Percentiles rank a stretch among this genome's conserved stretches.
phyloP scores from a whole-genome alignment of 1,140 invertebrate genomes.

The Drosophila ananassae region DNA sequence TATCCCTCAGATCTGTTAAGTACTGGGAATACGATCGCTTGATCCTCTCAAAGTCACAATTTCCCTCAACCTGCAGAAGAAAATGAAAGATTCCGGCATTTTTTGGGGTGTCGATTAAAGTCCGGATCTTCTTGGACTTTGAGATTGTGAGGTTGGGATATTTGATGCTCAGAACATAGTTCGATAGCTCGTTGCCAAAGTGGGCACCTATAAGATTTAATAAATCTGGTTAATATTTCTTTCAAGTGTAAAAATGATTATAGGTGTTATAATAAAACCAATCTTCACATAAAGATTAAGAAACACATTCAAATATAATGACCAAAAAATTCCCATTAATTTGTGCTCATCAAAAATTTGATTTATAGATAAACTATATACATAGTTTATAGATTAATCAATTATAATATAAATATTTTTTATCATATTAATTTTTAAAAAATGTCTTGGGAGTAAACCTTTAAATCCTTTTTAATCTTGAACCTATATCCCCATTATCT shows the following conservation, averaged over 20 bases:
- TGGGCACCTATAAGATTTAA: conserved; percentile 61
- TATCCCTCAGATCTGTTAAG: conserved; percentile 86
- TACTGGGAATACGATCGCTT: conserved; percentile 84
- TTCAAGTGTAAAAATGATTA: neutral
- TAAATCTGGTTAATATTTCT: neutral
- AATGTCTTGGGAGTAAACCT: too few species aligned
- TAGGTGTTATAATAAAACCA: neutral
- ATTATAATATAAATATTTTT: neutral
- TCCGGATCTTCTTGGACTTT: conserved; percentile 87
- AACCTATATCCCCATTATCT: conserved; percentile 23
- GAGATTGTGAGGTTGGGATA: conserved; percentile 88
- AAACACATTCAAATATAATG: neutral
- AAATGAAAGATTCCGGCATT: conserved; percentile 90
- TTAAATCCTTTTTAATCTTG: neutral
- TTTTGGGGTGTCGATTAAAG: conserved; percentile 88
- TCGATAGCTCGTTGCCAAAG: conserved; percentile 70
- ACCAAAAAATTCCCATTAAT: neutral
- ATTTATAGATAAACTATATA: too few species aligned
- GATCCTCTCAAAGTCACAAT: conserved; percentile 84
- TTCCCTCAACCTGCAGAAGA: conserved; percentile 87
- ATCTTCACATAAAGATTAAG: neutral
- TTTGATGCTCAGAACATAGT: conserved; percentile 84
- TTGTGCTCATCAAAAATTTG: too few species aligned
- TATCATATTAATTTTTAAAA: neutral
- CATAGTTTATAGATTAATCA: too few species aligned